phyloP scores from a whole-genome alignment of 1,140 invertebrate genomes.

The Papilio dardanus region DNA sequence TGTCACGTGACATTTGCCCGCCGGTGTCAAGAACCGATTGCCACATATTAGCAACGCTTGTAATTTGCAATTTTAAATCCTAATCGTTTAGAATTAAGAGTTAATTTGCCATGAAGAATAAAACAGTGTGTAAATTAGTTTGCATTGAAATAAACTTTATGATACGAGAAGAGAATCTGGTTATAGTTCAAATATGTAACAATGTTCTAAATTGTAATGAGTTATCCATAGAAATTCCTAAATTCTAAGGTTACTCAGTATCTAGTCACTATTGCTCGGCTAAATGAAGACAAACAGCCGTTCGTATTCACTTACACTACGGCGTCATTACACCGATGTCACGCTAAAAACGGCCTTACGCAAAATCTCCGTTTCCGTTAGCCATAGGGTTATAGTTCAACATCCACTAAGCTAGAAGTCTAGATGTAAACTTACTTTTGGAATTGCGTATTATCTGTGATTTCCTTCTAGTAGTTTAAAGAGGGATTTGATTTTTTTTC shows the following conservation, averaged over 20 bases:
- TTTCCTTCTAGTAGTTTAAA: too few relatives aligned
- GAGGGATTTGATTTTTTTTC: too few relatives aligned
- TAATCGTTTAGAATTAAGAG: not conserved
- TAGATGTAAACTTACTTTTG: too few relatives aligned
- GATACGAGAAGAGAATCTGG: not conserved
- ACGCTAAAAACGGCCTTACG: too few relatives aligned
- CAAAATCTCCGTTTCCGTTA: too few relatives aligned
- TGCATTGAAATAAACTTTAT: not conserved
- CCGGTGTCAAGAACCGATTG: conserved; percentile 35
- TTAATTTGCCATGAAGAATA: not conserved
- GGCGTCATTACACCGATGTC: too few relatives aligned
- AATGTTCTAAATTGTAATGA: not conserved
- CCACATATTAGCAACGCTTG: not conserved
- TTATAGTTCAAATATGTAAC: not conserved
- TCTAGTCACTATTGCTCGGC: too few relatives aligned
- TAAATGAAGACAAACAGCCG: too few relatives aligned
- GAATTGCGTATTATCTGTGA: too few relatives aligned
- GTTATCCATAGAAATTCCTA: not conserved
- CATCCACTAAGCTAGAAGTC: too few relatives aligned
- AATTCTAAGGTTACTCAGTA: not conserved
- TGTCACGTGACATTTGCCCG: conserved; percentile 19
- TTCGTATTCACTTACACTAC: too few relatives aligned
- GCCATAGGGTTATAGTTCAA: too few relatives aligned
- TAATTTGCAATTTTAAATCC: not conserved
- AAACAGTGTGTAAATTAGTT: not conserved